A percentile compares a stretch with the other conserved stretches of the same genome.
These are phyloP conservation scores for Alauda arvensis DNA, from an alignment of 2,797 vertebrate species.

Conservation along the genomic window DNA sequence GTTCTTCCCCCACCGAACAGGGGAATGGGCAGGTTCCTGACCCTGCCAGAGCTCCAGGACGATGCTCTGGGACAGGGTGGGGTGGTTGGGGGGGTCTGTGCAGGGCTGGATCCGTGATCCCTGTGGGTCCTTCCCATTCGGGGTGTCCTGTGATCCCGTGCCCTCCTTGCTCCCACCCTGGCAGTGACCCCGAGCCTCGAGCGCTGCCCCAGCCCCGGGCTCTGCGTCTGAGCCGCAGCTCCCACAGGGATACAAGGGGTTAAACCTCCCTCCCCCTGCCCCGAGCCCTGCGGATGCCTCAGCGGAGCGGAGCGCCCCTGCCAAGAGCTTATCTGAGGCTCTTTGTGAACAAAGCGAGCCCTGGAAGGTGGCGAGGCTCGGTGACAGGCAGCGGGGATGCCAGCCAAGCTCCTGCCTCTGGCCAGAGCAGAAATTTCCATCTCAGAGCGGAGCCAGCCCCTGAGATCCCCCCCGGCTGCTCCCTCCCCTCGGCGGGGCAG, in stretches of 20 bases:
- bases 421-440: conserved; percentile 70
- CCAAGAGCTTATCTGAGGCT: conserved; percentile 66
- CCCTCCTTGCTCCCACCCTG: neutral
- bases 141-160: fast-evolving
- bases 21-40: neutral
- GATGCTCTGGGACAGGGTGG: fast-evolving
- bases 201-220: neutral
- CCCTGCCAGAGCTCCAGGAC: neutral
- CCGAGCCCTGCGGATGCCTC: neutral
- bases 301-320: conserved; percentile 7
- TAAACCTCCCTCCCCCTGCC: neutral
- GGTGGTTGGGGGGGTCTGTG: neutral
- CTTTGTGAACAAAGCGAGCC: conserved; percentile 57
- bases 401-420: conserved; percentile 60
- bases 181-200: fast-evolving
- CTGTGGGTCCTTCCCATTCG: neutral
- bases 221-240: neutral
- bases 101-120: neutral
- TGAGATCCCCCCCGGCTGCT: neutral
- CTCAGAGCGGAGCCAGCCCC: conserved; percentile 42
- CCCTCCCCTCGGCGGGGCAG: fast-evolving
- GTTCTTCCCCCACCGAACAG: fast-evolving
- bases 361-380: conserved; percentile 46
- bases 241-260: neutral
- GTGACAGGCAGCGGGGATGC: conserved; percentile 21